Percentiles rank a stretch among this genome's conserved stretches.
Conservation (phyloP, 2,888 invertebrate genomes). For the Acrobasis suavella region DNA sequence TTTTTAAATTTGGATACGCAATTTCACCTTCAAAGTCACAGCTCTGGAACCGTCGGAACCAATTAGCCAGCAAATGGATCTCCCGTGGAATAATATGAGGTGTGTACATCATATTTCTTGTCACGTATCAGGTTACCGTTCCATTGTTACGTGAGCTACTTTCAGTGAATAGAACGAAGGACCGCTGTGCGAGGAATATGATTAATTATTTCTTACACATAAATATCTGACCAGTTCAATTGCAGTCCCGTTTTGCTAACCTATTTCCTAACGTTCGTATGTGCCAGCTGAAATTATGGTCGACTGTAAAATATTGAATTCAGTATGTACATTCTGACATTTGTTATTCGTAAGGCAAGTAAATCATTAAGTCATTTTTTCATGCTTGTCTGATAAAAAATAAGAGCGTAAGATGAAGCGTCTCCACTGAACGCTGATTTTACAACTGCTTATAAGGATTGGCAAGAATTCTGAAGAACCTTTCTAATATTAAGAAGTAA, state of each 20-base stretch:
- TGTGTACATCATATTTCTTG: constrained; percentile 73
- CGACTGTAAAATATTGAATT: not conserved
- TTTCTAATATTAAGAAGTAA: too few species aligned
- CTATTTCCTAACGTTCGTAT: constrained; percentile 25
- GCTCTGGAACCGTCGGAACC: constrained; percentile 57
- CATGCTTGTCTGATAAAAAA: too few species aligned
- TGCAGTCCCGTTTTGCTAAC: constrained; percentile 39
- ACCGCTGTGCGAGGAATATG: constrained; percentile 73
- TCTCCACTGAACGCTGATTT: too few species aligned
- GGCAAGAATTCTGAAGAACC: too few species aligned
- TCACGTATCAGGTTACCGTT: constrained; percentile 80
- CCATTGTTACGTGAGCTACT: constrained; percentile 80
- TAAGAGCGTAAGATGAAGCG: too few species aligned
- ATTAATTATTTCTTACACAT: constrained; percentile 72
- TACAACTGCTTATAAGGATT: too few species aligned
- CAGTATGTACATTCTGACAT: not conserved
- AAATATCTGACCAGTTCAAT: constrained; percentile 52
- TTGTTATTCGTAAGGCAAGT: too few species aligned
- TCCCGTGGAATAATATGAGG: constrained; percentile 64
- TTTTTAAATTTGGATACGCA: constrained; percentile 47
- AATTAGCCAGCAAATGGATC: constrained; percentile 71
- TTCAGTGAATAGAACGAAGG: constrained; percentile 73
- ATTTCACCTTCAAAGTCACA: constrained; percentile 61
- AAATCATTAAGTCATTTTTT: not conserved
- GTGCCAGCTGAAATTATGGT: not conserved